Evolutionary conservation across 2,113 vertebrate genomes (phyloP).

Genomic region (Tursiops truncatus): DNA sequence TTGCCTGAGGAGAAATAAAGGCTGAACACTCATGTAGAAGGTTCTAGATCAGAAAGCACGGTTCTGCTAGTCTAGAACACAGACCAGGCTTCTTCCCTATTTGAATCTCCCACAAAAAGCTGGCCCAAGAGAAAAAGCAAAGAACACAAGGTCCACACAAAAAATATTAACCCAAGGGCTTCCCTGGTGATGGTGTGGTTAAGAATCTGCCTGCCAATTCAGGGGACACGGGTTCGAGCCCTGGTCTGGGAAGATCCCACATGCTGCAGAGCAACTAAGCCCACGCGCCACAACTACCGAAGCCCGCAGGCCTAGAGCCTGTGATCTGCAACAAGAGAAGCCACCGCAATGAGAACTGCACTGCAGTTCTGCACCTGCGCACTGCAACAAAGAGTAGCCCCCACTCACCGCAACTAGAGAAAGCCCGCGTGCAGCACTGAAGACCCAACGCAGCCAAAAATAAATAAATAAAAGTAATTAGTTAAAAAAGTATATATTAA

Average conservation of each 20-base stretch:
- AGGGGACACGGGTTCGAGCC: not conserved
- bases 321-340: not conserved
- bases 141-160: not conserved
- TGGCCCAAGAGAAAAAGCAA: not conserved
- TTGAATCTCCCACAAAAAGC: not conserved
- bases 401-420: not conserved
- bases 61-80: not conserved
- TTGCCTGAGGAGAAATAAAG: too few relatives aligned
- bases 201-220: not conserved
- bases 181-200: not conserved
- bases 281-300: accelerated
- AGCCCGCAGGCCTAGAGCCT: not conserved
- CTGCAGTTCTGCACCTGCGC: not conserved
- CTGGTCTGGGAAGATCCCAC: not conserved
- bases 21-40: not conserved
- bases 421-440: not conserved
- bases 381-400: accelerated
- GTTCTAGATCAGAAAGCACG: not conserved
- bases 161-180: not conserved
- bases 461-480: not conserved
- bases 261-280: not conserved
- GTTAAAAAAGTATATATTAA: not conserved
- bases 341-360: not conserved
- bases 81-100: not conserved
- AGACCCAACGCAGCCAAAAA: not conserved